Conservation (phyloP, 2,797 vertebrate genomes). For the Pseudotriccus pelzelni region DNA sequence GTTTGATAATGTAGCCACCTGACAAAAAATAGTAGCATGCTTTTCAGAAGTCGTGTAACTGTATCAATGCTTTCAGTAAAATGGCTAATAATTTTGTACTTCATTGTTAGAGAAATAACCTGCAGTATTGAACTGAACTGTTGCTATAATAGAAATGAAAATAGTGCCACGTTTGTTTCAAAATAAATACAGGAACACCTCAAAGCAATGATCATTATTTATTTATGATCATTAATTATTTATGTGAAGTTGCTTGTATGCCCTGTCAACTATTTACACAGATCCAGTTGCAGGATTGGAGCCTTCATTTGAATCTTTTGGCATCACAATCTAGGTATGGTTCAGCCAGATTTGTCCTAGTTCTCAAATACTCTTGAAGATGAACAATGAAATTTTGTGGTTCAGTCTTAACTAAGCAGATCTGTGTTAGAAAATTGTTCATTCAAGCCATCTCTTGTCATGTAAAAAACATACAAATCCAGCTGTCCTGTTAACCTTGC, state of each 20-base stretch:
- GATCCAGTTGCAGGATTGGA: constrained; percentile 60
- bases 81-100: neutral
- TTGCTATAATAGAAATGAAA: neutral
- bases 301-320: constrained; percentile 55
- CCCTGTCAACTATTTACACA: constrained; percentile 37
- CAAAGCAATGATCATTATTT: constrained; percentile 13
- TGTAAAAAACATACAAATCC: neutral
- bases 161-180: neutral
- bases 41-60: neutral
- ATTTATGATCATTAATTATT: constrained; percentile 33
- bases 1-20: neutral
- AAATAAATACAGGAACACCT: neutral
- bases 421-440: neutral
- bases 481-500: neutral
- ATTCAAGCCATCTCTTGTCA: neutral
- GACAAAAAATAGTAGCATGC: neutral
- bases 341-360: constrained; percentile 9
- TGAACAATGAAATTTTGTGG: neutral
- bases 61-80: neutral
- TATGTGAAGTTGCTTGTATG: constrained; percentile 34
- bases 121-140: neutral
- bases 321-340: constrained; percentile 34
- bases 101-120: neutral
- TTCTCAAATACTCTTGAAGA: constrained; percentile 11
- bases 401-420: neutral